Evolutionary conservation across 2,888 invertebrate genomes (phyloP), one percentile per base, ranked within the genome.

Genomic region (Dascillus cervinus): DNA sequence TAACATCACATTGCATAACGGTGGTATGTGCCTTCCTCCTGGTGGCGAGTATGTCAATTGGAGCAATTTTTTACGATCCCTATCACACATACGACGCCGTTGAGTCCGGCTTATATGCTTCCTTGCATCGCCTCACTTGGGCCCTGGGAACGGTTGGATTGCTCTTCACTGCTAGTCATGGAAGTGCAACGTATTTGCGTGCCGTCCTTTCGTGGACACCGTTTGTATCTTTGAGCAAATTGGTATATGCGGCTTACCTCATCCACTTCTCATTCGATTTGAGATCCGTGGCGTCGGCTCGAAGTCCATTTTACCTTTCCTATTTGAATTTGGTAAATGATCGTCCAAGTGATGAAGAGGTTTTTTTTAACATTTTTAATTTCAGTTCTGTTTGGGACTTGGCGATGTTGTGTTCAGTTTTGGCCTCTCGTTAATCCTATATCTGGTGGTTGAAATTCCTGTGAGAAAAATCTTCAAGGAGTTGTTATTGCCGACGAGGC

Each of bases 211-310:
- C 66, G 23, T 77, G 76, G 75, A 66, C 64, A 34, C 70, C 72
- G 0, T 76, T 72, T 69, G 67, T 71, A 15, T 72, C 74, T 0
- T 60, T 77, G 1, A 73, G 76, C 44, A 68, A 74, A 23, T 60
- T 78, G 19, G 64, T 72, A 0, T 78, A 76, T 49, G 75, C 75
- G 0, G 65, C 74, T 5, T 78, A 76, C 50, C 55, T 78, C 31
- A 64, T 71, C 1, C 77, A 78, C 52, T n/a, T n/a, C n/a, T n/a
- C n/a, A n/a, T n/a, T n/a, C n/a, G n/a, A n/a, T 51, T 66, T 32
- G 11, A 53, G 73, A 11, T 66, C 68, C 23, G 67, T 71, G 1
- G 72, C 66, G 20, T 60, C 65, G 40, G 62, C 66, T 3, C 66
- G 70, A 23, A 68, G 65, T 13, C 66, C 73, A 0, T 66, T 65